These are phyloP conservation scores for Linnaemya vulpina DNA, from an alignment of 2,888 invertebrate species.

Conservation along the genomic window DNA sequence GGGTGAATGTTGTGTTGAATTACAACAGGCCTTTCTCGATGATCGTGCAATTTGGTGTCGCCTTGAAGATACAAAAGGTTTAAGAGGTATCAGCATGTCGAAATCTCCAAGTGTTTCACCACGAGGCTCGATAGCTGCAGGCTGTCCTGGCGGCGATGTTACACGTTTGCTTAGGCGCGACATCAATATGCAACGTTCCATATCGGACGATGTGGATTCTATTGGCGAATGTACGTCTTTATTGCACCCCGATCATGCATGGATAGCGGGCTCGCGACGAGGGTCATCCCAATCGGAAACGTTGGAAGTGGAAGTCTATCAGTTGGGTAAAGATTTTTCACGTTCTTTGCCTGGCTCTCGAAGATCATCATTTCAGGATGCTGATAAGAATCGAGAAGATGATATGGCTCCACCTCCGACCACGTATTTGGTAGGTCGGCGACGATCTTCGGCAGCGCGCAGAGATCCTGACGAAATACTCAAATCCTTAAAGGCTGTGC, in stretches of 20 bases:
- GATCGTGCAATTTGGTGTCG: constrained; percentile 96
- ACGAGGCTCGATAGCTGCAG: constrained; percentile 87
- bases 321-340: constrained; percentile 93
- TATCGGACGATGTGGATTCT: constrained; percentile 90
- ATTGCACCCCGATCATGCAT: constrained; percentile 94
- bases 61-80: constrained; percentile 89
- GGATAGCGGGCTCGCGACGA: constrained; percentile 89
- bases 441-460: constrained; percentile 91
- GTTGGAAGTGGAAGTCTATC: constrained; percentile 92
- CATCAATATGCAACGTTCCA: constrained; percentile 89
- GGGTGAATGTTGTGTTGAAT: constrained; percentile 88
- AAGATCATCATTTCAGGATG: constrained; percentile 91
- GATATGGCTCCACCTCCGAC: constrained; percentile 83
- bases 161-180: constrained; percentile 88
- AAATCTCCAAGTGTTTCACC: constrained; percentile 91
- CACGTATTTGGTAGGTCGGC: constrained; percentile 87
- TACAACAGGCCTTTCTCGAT: constrained; percentile 90
- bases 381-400: constrained; percentile 85
- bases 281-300: constrained; percentile 96
- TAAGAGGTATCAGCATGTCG: constrained; percentile 84
- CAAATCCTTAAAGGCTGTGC: constrained; percentile 90
- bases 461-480: constrained; percentile 93
- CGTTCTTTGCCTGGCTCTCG: constrained; percentile 93
- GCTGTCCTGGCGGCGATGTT: constrained; percentile 84
- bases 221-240: constrained; percentile 90